Percentiles rank a stretch among this genome's conserved stretches.
Conservation (phyloP, 2,888 invertebrate species). For the Lypha dubia region DNA sequence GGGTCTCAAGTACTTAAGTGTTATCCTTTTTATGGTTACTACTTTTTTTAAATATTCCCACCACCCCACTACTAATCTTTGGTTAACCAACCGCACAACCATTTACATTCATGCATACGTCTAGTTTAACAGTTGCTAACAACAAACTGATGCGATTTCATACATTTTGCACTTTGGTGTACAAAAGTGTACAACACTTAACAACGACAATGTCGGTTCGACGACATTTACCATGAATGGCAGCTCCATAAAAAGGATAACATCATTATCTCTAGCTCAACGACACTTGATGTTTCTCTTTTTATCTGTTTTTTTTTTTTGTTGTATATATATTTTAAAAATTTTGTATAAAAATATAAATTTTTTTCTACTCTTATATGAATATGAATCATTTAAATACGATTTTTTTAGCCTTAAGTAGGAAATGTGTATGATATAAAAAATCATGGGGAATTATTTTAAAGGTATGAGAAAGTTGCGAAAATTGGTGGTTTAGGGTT, state of each 20-base stretch:
- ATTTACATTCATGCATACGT: not conserved
- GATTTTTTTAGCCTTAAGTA: constrained; percentile 71
- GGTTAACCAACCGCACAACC: constrained; percentile 35
- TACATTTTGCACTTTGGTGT: constrained; percentile 72
- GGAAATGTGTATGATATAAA: constrained; percentile 55
- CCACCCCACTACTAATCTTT: not conserved
- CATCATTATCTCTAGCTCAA: constrained; percentile 75
- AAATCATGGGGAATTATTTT: not conserved
- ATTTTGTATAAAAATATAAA: no score
- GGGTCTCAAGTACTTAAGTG: constrained; percentile 77
- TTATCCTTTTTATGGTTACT: constrained; percentile 77
- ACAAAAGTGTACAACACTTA: constrained; percentile 67
- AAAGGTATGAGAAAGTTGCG: constrained; percentile 44
- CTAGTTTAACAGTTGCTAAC: constrained; percentile 45
- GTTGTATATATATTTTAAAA: constrained; percentile 13
- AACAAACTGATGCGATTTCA: constrained; percentile 69
- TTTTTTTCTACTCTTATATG: constrained; percentile 59
- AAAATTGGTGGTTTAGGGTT: not conserved
- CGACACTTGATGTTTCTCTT: constrained; percentile 73
- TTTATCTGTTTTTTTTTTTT: constrained; percentile 38
- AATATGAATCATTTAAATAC: constrained; percentile 74
- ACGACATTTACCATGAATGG: constrained; percentile 73
- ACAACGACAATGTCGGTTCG: constrained; percentile 73
- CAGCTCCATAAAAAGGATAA: constrained; percentile 73
- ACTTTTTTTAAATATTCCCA: constrained; percentile 36